These are phyloP conservation scores for Chalcosyrphus nemorum DNA, from an alignment of 2,888 invertebrate genomes.

Conservation along the genomic window DNA sequence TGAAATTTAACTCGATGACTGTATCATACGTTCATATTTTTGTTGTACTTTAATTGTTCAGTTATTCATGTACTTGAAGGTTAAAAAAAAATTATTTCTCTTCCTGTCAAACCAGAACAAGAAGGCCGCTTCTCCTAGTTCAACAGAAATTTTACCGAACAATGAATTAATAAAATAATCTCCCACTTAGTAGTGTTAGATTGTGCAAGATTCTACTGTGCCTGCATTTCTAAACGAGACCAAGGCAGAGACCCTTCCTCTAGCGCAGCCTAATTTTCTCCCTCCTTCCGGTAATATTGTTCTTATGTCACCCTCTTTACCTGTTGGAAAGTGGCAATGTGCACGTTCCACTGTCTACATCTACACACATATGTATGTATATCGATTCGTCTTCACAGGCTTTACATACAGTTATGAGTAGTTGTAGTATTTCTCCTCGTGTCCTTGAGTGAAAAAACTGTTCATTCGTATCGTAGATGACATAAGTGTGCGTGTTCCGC, in stretches of 20 bases:
- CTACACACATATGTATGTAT: too few relatives aligned
- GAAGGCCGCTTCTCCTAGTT: too few relatives aligned
- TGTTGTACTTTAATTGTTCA: too few relatives aligned
- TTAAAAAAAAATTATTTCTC: too few relatives aligned
- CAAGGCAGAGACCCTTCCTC: neutral
- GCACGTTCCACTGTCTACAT: neutral
- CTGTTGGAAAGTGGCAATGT: neutral
- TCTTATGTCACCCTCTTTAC: neutral
- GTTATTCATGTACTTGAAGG: too few relatives aligned
- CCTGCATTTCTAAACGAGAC: neutral
- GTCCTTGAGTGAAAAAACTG: neutral
- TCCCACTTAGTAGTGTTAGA: neutral
- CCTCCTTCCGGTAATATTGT: neutral
- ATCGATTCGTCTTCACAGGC: neutral
- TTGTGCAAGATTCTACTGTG: neutral
- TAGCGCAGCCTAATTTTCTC: neutral
- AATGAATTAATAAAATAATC: too few relatives aligned
- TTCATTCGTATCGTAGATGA: neutral
- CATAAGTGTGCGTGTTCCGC: neutral
- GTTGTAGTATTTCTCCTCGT: neutral
- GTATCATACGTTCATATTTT: too few relatives aligned
- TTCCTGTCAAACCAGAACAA: too few relatives aligned
- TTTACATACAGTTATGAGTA: neutral
- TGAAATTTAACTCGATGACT: too few relatives aligned
- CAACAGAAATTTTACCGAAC: too few relatives aligned